These are phyloP conservation scores for Hirundichthys speculiger DNA, from an alignment of 2,113 vertebrate genomes.

Conservation along the genomic window DNA sequence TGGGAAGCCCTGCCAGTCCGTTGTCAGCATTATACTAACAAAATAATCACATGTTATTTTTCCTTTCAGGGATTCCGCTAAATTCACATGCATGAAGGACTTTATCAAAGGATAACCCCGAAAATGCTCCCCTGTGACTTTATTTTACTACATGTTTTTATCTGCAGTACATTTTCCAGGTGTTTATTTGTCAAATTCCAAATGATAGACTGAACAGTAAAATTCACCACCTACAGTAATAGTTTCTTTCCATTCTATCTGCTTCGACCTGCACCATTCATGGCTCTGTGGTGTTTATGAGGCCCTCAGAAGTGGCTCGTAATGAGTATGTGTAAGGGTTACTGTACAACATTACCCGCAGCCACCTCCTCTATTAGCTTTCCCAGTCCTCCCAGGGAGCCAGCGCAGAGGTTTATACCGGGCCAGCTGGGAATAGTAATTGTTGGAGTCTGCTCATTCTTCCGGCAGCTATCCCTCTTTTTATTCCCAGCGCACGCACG, in stretches of 20 bases:
- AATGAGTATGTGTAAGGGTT: constrained; percentile 76
- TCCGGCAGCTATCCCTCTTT: constrained; percentile 1
- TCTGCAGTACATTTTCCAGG: neutral
- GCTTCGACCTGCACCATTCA: constrained; percentile 49
- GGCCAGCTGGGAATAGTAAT: constrained; percentile 76
- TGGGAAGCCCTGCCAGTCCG: constrained; percentile 40
- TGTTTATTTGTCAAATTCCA: constrained; percentile 18
- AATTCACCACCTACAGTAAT: constrained; percentile 10
- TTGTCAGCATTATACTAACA: constrained; percentile 16
- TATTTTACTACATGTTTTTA: neutral
- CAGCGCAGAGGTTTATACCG: constrained; percentile 75
- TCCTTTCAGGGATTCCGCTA: constrained; percentile 2
- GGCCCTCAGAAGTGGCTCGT: constrained; percentile 75
- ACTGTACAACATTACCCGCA: constrained; percentile 75
- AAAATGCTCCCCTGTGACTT: neutral
- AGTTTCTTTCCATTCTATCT: constrained; percentile 30
- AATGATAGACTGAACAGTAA: constrained; percentile 19
- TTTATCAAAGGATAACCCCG: neutral
- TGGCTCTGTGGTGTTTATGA: constrained; percentile 78
- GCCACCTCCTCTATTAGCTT: constrained; percentile 60
- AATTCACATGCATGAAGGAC: neutral
- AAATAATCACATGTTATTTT: constrained; percentile 16
- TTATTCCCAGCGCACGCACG: constrained; percentile 9
- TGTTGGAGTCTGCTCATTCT: constrained; percentile 62
- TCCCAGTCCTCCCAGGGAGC: constrained; percentile 63